These are phyloP conservation scores for Mustela lutreola DNA, from an alignment of 2,113 vertebrate species.

Conservation along the genomic window DNA sequence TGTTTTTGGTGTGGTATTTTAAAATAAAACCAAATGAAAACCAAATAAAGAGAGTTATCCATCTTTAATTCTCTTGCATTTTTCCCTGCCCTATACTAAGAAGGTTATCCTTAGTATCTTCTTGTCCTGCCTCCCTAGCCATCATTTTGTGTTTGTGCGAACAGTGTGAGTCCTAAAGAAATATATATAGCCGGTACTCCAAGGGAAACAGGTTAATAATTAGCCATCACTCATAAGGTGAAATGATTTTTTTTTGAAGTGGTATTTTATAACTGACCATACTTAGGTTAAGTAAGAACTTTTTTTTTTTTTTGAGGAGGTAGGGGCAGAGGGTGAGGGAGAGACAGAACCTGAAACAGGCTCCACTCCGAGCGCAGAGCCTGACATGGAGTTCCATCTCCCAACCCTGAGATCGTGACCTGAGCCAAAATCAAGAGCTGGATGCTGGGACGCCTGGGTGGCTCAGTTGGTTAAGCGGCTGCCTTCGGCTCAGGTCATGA, in stretches of 20 bases:
- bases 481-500: no score
- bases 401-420: neutral
- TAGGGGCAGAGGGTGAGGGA: neutral
- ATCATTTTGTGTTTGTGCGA: neutral
- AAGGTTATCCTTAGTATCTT: conserved; percentile 3
- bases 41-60: conserved; percentile 30
- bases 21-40: neutral
- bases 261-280: neutral
- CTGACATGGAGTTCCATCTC: neutral
- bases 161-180: neutral
- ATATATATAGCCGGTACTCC: neutral
- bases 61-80: conserved; percentile 29
- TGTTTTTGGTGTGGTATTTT: neutral
- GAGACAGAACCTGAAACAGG: neutral
- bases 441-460: no score
- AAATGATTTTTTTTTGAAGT: neutral
- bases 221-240: neutral
- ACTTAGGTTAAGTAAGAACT: conserved; percentile 22
- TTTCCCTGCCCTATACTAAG: neutral
- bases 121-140: neutral
- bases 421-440: neutral
- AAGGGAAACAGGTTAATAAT: neutral
- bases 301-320: neutral
- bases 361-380: neutral
- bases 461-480: no score